Percentiles rank a stretch among this genome's conserved stretches.
Conservation (phyloP, 2,888 invertebrate species). For the Caradrina clavipalpis region DNA sequence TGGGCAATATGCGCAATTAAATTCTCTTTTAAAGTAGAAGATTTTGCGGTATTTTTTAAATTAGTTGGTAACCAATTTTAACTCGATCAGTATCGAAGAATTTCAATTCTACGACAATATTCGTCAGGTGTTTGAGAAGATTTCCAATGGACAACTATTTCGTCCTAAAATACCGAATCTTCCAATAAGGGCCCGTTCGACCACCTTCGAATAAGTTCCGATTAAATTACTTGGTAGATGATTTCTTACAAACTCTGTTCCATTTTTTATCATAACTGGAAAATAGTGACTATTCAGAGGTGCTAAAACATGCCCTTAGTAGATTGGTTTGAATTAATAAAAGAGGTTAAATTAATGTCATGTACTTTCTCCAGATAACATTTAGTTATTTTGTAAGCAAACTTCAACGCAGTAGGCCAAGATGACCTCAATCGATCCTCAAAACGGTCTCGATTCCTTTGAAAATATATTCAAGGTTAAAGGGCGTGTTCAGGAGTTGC, state of each 20-base stretch:
- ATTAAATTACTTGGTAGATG: not conserved
- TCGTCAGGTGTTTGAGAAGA: not conserved
- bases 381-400: not conserved
- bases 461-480: slow-evolving; percentile 36
- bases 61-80: not conserved
- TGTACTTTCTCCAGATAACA: not conserved
- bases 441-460: slow-evolving; percentile 14
- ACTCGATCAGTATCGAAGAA: not conserved
- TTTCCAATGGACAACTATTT: not conserved
- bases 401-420: slow-evolving; percentile 6
- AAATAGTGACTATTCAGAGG: not conserved
- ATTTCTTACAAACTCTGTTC: not conserved
- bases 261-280: not conserved
- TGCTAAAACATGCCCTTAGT: not conserved
- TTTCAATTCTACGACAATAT: not conserved
- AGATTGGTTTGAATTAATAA: not conserved
- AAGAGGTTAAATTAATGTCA: slow-evolving; percentile 5
- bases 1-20: too few species aligned
- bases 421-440: slow-evolving; percentile 12
- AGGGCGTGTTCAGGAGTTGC: slow-evolving; percentile 34
- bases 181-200: not conserved
- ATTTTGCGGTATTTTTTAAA: not conserved
- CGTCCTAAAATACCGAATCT: not conserved
- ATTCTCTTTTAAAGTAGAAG: too few species aligned
- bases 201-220: not conserved